Percentiles rank a stretch among this genome's conserved stretches.
Conservation (phyloP, 2,888 invertebrate genomes). For the Spialia ferax region DNA sequence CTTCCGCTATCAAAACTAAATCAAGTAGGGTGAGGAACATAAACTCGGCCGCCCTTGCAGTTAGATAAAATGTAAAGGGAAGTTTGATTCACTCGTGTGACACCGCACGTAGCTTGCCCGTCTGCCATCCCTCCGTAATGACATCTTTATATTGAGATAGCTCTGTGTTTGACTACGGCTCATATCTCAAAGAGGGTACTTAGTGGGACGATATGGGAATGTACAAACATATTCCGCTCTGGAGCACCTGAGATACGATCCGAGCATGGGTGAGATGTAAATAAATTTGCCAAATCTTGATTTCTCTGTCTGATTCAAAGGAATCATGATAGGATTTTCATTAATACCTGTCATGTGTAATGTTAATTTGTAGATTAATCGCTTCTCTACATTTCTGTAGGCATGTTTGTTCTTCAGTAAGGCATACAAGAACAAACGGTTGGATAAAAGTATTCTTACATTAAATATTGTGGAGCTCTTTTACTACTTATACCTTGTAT, state of each 20-base stretch:
- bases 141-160: slow-evolving; percentile 76
- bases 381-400: not conserved
- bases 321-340: not conserved
- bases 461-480: too few relatives aligned
- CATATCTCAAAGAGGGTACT: slow-evolving; percentile 76
- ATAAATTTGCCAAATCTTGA: slow-evolving; percentile 19
- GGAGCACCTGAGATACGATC: slow-evolving; percentile 37
- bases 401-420: not conserved
- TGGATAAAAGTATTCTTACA: too few relatives aligned
- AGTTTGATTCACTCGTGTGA: slow-evolving; percentile 82
- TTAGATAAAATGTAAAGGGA: slow-evolving; percentile 83
- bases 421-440: too few relatives aligned
- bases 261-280: slow-evolving; percentile 26
- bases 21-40: slow-evolving; percentile 82
- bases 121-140: slow-evolving; percentile 66
- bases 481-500: too few relatives aligned
- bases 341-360: not conserved
- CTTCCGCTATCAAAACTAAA: slow-evolving; percentile 84
- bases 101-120: slow-evolving; percentile 64
- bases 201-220: slow-evolving; percentile 66
- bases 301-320: slow-evolving; percentile 9
- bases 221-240: slow-evolving; percentile 21
- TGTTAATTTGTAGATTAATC: not conserved
- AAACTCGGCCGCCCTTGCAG: slow-evolving; percentile 83
- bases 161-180: slow-evolving; percentile 80